These are phyloP conservation scores for Agonum fuliginosum DNA, from an alignment of 2,888 invertebrate genomes.

Conservation along the genomic window DNA sequence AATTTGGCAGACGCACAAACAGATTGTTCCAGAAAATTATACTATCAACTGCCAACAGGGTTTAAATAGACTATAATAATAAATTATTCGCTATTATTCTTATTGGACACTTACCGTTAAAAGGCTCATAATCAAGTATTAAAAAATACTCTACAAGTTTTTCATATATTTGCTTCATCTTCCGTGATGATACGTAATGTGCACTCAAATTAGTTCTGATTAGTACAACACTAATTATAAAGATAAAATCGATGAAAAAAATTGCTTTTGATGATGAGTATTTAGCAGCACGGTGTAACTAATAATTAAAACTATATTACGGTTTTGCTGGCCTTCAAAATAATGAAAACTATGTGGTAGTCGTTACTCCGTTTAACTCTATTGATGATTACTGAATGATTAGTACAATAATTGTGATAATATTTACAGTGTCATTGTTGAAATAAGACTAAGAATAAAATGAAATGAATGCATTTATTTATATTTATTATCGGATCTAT, in stretches of 20 bases:
- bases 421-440: no score
- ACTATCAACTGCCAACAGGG: no score
- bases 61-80: no score
- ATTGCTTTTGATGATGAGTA: slow-evolving; percentile 1
- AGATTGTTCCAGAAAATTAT: no score
- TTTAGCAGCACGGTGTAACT: background rate
- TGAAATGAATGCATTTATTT: slow-evolving; percentile 22
- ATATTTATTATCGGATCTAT: slow-evolving; percentile 7
- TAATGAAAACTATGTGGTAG: background rate
- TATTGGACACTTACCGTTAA: background rate
- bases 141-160: background rate
- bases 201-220: background rate
- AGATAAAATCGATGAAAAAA: slow-evolving; percentile 1
- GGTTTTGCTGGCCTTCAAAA: background rate
- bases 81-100: no score
- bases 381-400: no score
- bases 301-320: background rate
- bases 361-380: background rate
- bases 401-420: no score
- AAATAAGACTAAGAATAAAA: background rate
- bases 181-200: background rate
- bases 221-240: background rate
- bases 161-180: background rate
- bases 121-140: background rate
- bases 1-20: no score